Base-by-base conservation (phyloP, 2,113 vertebrate genomes). In the Plecturocebus donacophilus region DNA sequence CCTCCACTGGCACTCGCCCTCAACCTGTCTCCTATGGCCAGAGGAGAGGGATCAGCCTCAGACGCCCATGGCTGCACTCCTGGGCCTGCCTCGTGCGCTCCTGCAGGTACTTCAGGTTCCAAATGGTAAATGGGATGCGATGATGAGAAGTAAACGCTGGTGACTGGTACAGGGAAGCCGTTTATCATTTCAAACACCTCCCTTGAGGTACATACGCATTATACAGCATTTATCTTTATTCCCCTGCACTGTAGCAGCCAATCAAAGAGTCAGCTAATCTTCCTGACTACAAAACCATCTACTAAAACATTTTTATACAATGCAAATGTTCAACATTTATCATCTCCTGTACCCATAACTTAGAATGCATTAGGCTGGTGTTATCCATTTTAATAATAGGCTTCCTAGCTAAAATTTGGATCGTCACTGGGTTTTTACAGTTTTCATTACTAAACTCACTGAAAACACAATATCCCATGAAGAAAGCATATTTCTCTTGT, bases 391-490 rank as follows among this genome's bases (percentile, higher is more conserved):
- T 95, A 80, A 84, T 95, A 96, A 95, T 21, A 94, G 91, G 92
- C 70, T 97, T 91, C 90, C 94, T 3, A 92, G 91, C 93, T 90
- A 93, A 97, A 97, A 96, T 94, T 85, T 87, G 90, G 96, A 92
- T 91, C 56, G 19, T 94, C 97, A 86, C 85, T 96, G 92, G 90
- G 95, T 94, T 96, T 95, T 95, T 71, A 86, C 97, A 97, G 93
- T 94, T 96, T 81, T 97, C 94, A 94, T 97, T 96, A 97, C 32
- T 20, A 79, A 89, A 89, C 91, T 95, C 96, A 96, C 94, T 87
- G 94, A 85, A 97, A 94, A 96, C 95, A 97, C 96, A 95, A 87
- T 88, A 92, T 86, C 82, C 91, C 95, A 47, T 87, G 88, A 97
- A 90, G 87, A 70, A 94, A 77, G 82, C 42, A 0, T 4, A 89